Evolutionary conservation across 2,797 vertebrate genomes (phyloP), one percentile per base, ranked within the genome.

Genomic region (Helostoma temminkii): DNA sequence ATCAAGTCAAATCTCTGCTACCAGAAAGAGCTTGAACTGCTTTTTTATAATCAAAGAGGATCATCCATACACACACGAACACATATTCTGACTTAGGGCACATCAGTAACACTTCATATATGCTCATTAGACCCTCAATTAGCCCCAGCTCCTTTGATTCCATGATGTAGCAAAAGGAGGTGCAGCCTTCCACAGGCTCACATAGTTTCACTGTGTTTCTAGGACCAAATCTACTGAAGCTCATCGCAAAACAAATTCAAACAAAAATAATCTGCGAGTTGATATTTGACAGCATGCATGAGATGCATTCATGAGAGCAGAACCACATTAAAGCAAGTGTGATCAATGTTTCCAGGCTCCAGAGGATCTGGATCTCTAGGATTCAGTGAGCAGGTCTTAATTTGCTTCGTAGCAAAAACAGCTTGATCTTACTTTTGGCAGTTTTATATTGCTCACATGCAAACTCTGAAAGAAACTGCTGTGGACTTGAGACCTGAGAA

Each of bases 351-450:
- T 18, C 39, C 25, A 71, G 74, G 54, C 58, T 71, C 62, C 25
- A 22, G 60, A 78, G 71, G 60, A 75, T 36, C 46, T n/a, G 22
- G 30, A 6, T 58, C 70, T 70, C 41, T 39, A 32, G 54, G 32
- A 66, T 54, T 60, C 21, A 66, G 24, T 6, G 22, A 82, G 48
- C 68, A 70, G 11, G 25, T 43, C 45, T 76, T 73, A 9, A 67
- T 77, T 80, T 71, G 45, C 43, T 74, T 67, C 68, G 43, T 18
- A 45, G 63, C 58, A 67, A 77, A n/a, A 77, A 74, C 54, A 66
- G 43, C 61, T 66, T 25, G 2, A 65, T 58, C 68, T 61, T 15
- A 46, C 19, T 47, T 56, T 41, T 57, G 47, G 45, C 28, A 50
- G 43, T 65, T 36, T n/a, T 56, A 19, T 26, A 71, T 26, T 3